Percentiles rank a stretch among this genome's conserved stretches.
phyloP scores from a whole-genome alignment of 64 coral and sea anemone species.

The Actinia tenebrosa region DNA sequence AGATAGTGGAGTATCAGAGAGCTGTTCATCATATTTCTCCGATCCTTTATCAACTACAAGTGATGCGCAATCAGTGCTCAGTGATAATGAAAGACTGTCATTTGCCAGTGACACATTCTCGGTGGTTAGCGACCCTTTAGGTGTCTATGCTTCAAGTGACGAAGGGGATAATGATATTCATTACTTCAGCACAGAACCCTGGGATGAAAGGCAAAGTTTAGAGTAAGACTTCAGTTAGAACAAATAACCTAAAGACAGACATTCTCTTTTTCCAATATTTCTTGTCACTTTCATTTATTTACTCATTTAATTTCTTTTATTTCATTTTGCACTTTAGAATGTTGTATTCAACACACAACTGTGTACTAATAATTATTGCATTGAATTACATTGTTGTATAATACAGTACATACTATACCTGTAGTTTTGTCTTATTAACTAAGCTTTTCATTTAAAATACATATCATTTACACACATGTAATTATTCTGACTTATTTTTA shows the following conservation, averaged over 20 bases:
- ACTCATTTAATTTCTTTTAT: no score
- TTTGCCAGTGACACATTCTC: constrained; percentile 15
- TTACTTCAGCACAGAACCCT: constrained; percentile 5
- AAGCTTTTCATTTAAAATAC: neutral
- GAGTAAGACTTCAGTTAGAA: constrained; percentile 16
- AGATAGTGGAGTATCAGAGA: constrained; percentile 22
- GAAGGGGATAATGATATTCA: constrained; percentile 42
- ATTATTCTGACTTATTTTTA: neutral
- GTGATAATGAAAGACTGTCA: neutral
- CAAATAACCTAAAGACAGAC: neutral
- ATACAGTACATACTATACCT: no score
- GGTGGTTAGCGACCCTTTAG: constrained; percentile 40
- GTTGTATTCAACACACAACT: no score
- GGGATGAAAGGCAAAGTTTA: constrained; percentile 47
- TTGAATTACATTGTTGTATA: no score
- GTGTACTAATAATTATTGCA: no score
- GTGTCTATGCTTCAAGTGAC: constrained; percentile 34
- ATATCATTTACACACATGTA: no score
- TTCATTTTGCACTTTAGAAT: no score
- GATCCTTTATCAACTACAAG: neutral
- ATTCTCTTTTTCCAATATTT: no score
- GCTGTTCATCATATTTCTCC: neutral
- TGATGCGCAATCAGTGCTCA: neutral
- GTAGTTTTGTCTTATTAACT: no score
- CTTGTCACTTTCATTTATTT: no score